Evolutionary conservation across 2,888 invertebrate genomes (phyloP).

Genomic region (Nephrotoma guestfalica): DNA sequence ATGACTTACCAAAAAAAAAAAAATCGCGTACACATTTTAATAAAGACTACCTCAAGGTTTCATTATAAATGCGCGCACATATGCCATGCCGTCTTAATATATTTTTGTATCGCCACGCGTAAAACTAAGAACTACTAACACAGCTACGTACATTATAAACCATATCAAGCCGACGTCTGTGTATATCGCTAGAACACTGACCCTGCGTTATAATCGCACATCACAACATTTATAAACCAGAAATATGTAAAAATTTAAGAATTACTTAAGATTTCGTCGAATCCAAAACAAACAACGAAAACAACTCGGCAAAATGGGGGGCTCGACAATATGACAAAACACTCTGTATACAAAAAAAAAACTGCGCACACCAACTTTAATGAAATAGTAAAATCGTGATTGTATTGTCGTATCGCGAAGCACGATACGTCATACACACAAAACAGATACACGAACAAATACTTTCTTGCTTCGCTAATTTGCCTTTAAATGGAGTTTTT

Average conservation of each 20-base stretch:
- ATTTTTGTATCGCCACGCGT: too few species aligned
- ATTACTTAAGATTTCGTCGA: not conserved
- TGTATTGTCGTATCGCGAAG: not conserved
- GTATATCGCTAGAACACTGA: not conserved
- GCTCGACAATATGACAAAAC: not conserved
- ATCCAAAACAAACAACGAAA: not conserved
- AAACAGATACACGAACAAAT: not conserved
- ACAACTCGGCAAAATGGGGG: not conserved
- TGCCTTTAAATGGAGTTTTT: not conserved
- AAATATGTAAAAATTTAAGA: too few species aligned
- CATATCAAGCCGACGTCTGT: not conserved
- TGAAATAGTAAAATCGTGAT: not conserved
- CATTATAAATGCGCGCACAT: not conserved
- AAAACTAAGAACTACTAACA: not conserved
- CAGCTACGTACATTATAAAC: not conserved
- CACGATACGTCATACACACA: not conserved
- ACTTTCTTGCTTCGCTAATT: not conserved
- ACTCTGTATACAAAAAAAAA: not conserved
- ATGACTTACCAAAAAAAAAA: not conserved
- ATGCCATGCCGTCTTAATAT: not conserved
- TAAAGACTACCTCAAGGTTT: not conserved
- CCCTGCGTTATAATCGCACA: not conserved
- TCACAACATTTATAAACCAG: too few species aligned
- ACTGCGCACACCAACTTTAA: not conserved
- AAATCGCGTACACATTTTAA: not conserved